Percentiles rank a stretch among this genome's conserved stretches.
phyloP scores from a whole-genome alignment of 2,797 vertebrate genomes.

The Catostomus latipinnis region DNA sequence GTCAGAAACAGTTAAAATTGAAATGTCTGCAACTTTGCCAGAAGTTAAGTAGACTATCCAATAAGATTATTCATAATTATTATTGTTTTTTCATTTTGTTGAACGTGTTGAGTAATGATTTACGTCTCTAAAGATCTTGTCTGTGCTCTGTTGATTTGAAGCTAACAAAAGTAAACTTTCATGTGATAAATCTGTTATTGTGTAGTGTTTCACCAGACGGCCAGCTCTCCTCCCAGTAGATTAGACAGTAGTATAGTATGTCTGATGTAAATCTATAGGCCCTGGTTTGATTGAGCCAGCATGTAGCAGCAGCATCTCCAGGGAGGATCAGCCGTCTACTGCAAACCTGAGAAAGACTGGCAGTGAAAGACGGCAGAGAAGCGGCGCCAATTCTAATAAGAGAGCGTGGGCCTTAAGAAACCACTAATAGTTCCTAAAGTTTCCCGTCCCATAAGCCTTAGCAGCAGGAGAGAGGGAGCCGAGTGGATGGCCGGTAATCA shows the following conservation, averaged over 20 bases:
- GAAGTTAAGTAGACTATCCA: neutral
- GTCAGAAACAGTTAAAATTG: neutral
- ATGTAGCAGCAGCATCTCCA: slow-evolving; percentile 48
- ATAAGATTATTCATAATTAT: neutral
- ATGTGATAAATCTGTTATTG: slow-evolving; percentile 55
- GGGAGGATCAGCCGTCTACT: slow-evolving; percentile 52
- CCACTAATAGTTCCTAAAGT: slow-evolving; percentile 70
- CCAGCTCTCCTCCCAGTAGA: slow-evolving; percentile 15
- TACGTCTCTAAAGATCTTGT: neutral
- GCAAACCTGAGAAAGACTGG: slow-evolving; percentile 47
- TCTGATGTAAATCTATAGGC: slow-evolving; percentile 63
- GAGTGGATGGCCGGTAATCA: slow-evolving; percentile 59
- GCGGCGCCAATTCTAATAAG: slow-evolving; percentile 65
- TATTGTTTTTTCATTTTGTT: neutral
- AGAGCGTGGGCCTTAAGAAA: slow-evolving; percentile 63
- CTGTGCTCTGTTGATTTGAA: slow-evolving; percentile 4
- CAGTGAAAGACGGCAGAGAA: slow-evolving; percentile 43
- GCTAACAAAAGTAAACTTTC: slow-evolving; percentile 46
- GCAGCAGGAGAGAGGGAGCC: slow-evolving; percentile 51
- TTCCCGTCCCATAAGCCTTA: slow-evolving; percentile 64
- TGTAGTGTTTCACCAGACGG: slow-evolving; percentile 5
- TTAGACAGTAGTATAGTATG: slow-evolving; percentile 46
- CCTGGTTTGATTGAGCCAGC: slow-evolving; percentile 47
- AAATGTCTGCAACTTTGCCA: neutral
- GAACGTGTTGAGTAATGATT: neutral